These are phyloP conservation scores for Leptinotarsa juncta DNA, from an alignment of 2,888 invertebrate genomes.

Conservation along the genomic window DNA sequence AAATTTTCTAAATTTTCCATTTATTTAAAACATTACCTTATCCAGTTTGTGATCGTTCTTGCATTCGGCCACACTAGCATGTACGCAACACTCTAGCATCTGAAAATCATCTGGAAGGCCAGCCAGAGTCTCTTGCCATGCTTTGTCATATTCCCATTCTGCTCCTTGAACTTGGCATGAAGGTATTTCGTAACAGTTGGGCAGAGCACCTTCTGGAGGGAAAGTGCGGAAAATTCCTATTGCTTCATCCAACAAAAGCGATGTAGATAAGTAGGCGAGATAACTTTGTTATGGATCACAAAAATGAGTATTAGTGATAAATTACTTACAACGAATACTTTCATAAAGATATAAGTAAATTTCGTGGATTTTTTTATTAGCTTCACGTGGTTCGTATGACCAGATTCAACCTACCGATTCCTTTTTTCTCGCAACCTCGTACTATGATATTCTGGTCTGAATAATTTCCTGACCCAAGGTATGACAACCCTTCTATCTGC, in stretches of 20 bases:
- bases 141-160: slow-evolving; percentile 66
- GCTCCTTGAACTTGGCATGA: slow-evolving; percentile 57
- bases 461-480: slow-evolving; percentile 67
- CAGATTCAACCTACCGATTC: slow-evolving; percentile 59
- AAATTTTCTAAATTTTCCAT: no score
- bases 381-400: no score
- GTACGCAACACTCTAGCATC: slow-evolving; percentile 59
- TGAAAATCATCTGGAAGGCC: slow-evolving; percentile 63
- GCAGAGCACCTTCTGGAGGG: slow-evolving; percentile 63
- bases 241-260: slow-evolving; percentile 65
- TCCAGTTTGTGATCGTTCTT: slow-evolving; percentile 60
- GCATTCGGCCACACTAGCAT: slow-evolving; percentile 55
- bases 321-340: no score
- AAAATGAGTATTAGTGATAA: no score
- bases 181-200: slow-evolving; percentile 59
- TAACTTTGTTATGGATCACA: slow-evolving; percentile 54
- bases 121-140: slow-evolving; percentile 64
- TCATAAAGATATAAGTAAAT: no score
- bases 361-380: no score
- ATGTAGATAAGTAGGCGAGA: slow-evolving; percentile 63
- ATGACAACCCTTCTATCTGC: slow-evolving; percentile 60
- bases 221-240: slow-evolving; percentile 60
- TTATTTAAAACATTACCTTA: slow-evolving; percentile 45
- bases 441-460: slow-evolving; percentile 67
- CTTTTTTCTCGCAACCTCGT: slow-evolving; percentile 65